A percentile compares a stretch with the other conserved stretches of the same genome.
These are phyloP conservation scores for Masnerella sp. DNA, from an alignment of 2,888 invertebrate genomes.

Conservation along the genomic window DNA sequence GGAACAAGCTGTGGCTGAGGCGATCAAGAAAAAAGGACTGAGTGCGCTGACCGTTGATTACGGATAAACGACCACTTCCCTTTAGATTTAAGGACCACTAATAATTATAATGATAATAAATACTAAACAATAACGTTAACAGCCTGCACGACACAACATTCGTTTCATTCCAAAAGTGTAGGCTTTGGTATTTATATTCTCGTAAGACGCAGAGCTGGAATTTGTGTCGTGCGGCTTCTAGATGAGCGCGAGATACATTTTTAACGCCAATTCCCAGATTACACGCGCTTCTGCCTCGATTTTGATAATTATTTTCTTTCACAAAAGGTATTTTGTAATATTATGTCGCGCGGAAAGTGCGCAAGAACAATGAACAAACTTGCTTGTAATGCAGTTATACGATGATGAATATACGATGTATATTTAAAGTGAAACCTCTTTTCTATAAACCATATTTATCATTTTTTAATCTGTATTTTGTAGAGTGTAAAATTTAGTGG, in stretches of 20 bases:
- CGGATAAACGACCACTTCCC: conserved; percentile 65
- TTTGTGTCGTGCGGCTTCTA: conserved; percentile 21
- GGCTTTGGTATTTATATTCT: background rate
- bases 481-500: too few species aligned
- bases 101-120: too few species aligned
- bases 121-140: too few species aligned
- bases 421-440: background rate
- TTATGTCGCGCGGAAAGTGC: background rate
- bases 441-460: background rate
- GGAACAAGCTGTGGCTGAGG: conserved; percentile 86
- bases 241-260: conserved; percentile 11
- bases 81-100: too few species aligned
- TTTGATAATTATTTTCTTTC: conserved; percentile 7
- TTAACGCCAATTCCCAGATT: conserved; percentile 13
- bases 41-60: conserved; percentile 76
- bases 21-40: conserved; percentile 86
- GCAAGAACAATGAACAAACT: background rate
- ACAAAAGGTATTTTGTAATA: conserved; percentile 36
- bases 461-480: too few species aligned
- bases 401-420: background rate
- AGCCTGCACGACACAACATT: conserved; percentile 20
- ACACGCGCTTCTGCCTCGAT: conserved; percentile 13
- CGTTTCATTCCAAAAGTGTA: conserved; percentile 6
- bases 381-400: background rate
- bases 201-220: background rate